These are phyloP conservation scores for Lithophane semibrunnea DNA, from an alignment of 2,888 invertebrate species.

Conservation along the genomic window DNA sequence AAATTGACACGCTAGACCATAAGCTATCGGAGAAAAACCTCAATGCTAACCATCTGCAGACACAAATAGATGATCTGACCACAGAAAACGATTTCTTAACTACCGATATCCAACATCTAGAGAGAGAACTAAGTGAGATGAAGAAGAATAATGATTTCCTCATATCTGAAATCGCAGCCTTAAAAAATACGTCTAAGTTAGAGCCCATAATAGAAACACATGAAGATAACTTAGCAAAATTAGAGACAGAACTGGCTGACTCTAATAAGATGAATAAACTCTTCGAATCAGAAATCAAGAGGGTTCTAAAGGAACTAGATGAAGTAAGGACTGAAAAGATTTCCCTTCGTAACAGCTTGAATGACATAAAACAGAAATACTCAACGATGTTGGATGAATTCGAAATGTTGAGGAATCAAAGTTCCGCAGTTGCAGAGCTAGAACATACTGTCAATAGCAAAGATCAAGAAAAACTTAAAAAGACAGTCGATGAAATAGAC, in stretches of 20 bases:
- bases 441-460: conserved; percentile 82
- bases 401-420: conserved; percentile 84
- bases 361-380: conserved; percentile 89
- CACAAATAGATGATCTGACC: conserved; percentile 90
- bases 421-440: conserved; percentile 86
- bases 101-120: conserved; percentile 87
- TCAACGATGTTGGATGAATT: conserved; percentile 87
- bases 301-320: conserved; percentile 89
- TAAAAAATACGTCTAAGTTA: conserved; percentile 92
- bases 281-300: conserved; percentile 91
- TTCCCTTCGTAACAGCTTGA: conserved; percentile 88
- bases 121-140: conserved; percentile 92
- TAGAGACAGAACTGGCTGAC: conserved; percentile 92
- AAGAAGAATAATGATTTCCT: conserved; percentile 93
- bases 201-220: conserved; percentile 94
- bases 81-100: conserved; percentile 88
- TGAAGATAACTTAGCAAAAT: conserved; percentile 92
- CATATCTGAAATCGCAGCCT: conserved; percentile 92
- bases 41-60: conserved; percentile 87
- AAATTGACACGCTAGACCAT: conserved; percentile 90
- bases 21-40: conserved; percentile 90
- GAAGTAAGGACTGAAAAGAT: conserved; percentile 84
- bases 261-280: conserved; percentile 90
- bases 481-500: conserved; percentile 82
- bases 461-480: conserved; percentile 75